Evolutionary conservation across 1,140 invertebrate species (phyloP).

Genomic region (Drosophila littoralis): DNA sequence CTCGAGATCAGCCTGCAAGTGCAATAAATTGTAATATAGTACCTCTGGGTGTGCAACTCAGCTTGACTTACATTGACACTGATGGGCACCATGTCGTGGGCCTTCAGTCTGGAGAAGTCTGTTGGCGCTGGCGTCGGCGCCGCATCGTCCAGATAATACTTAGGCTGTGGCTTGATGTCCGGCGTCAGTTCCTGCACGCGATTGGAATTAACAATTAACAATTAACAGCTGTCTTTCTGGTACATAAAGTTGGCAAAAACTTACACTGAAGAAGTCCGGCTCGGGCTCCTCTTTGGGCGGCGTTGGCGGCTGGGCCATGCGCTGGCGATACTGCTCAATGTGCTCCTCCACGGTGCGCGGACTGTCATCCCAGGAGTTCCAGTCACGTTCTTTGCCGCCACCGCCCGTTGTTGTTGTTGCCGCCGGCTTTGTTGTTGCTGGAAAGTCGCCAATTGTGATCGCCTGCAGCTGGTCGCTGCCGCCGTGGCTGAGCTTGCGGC

Average conservation of each 20-base stretch:
- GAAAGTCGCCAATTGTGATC: slow-evolving; percentile 64
- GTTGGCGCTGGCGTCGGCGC: slow-evolving; percentile 25
- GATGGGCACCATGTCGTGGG: slow-evolving; percentile 74
- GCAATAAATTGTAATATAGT: not conserved
- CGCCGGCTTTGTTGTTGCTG: slow-evolving; percentile 13
- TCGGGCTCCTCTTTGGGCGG: slow-evolving; percentile 74
- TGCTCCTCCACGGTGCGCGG: slow-evolving; percentile 82
- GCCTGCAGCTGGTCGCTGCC: slow-evolving; percentile 55
- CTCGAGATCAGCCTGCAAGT: slow-evolving; percentile 76
- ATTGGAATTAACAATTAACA: not conserved
- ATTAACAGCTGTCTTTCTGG: not conserved
- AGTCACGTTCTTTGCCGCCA: slow-evolving; percentile 65
- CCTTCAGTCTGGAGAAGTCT: slow-evolving; percentile 80
- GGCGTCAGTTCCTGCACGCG: slow-evolving; percentile 72
- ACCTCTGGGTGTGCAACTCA: not conserved
- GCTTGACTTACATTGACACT: slow-evolving; percentile 63
- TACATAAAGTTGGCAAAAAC: slow-evolving; percentile 7
- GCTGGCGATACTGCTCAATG: slow-evolving; percentile 83
- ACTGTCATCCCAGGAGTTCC: slow-evolving; percentile 84
- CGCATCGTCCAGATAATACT: slow-evolving; percentile 66
- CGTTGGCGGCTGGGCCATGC: slow-evolving; percentile 75
- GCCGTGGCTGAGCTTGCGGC: slow-evolving; percentile 69
- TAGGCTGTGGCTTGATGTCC: slow-evolving; percentile 78
- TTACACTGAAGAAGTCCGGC: slow-evolving; percentile 81
- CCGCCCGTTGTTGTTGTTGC: not conserved